Evolutionary conservation across 1,140 invertebrate genomes (phyloP).

Genomic region (Kradibia gibbosae): DNA sequence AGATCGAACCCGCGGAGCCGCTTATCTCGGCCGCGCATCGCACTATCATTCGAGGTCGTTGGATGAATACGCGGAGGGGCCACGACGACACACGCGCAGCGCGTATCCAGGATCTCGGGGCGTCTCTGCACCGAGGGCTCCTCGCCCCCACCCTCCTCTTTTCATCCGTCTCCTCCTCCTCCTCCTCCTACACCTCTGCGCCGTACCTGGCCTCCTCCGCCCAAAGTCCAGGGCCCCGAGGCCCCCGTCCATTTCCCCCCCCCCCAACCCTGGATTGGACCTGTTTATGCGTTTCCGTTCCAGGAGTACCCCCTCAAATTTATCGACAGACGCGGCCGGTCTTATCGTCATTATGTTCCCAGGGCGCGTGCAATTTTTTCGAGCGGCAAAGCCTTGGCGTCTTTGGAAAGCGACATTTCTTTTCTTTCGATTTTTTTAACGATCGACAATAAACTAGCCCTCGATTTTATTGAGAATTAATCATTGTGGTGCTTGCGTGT

Average conservation of each 20-base stretch:
- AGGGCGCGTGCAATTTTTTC: neutral
- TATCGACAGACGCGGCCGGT: neutral
- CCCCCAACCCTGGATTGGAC: neutral
- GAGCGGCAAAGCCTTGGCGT: neutral
- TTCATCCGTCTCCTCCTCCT: neutral
- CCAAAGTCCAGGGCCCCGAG: too few relatives aligned
- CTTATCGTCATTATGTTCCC: neutral
- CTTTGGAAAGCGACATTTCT: too few relatives aligned
- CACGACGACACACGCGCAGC: too few relatives aligned
- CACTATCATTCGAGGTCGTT: neutral
- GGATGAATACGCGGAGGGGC: too few relatives aligned
- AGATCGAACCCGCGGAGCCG: neutral
- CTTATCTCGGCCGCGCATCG: neutral
- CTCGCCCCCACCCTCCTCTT: neutral
- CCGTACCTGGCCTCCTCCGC: too few relatives aligned
- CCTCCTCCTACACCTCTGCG: neutral
- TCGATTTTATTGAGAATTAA: conserved; percentile 22
- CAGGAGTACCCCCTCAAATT: neutral
- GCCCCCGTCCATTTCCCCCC: neutral
- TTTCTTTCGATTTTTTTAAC: neutral
- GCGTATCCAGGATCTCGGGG: too few relatives aligned
- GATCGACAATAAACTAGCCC: conserved; percentile 2
- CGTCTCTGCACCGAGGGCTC: too few relatives aligned
- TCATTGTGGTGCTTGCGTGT: neutral
- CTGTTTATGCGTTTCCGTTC: neutral